Conservation (phyloP, 2,797 vertebrate genomes). For the Gobio occitaniae region DNA sequence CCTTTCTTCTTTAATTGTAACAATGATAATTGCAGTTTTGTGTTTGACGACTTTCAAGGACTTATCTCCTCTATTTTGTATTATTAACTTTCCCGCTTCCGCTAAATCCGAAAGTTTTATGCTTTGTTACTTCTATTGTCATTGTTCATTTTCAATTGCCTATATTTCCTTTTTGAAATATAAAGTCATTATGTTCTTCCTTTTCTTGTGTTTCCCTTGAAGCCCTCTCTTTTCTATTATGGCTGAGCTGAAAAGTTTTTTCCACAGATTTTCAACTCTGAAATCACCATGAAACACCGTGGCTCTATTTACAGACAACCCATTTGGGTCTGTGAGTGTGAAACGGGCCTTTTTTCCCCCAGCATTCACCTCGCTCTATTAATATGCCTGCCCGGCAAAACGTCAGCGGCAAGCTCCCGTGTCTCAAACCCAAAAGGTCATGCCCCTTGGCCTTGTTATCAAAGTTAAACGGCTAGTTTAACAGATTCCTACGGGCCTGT, state of each 20-base stretch:
- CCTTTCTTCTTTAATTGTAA: slow-evolving; percentile 81
- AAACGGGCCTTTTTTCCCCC: slow-evolving; percentile 41
- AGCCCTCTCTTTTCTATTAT: slow-evolving; percentile 55
- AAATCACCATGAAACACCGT: slow-evolving; percentile 53
- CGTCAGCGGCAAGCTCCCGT: slow-evolving; percentile 22
- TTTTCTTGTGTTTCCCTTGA: slow-evolving; percentile 45
- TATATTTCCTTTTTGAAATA: slow-evolving; percentile 76
- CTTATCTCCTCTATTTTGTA: slow-evolving; percentile 80
- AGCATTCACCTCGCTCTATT: slow-evolving; percentile 22
- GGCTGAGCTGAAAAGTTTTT: slow-evolving; percentile 54
- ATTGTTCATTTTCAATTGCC: slow-evolving; percentile 80
- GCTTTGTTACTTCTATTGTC: slow-evolving; percentile 74
- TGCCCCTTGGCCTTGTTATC: slow-evolving; percentile 68
- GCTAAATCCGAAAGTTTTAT: slow-evolving; percentile 85
- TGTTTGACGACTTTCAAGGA: slow-evolving; percentile 83
- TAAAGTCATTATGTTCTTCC: slow-evolving; percentile 69
- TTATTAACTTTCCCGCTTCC: slow-evolving; percentile 81
- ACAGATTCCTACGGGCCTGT: slow-evolving; percentile 56
- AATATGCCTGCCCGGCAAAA: slow-evolving; percentile 38
- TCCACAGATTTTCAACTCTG: slow-evolving; percentile 48
- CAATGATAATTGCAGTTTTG: slow-evolving; percentile 83
- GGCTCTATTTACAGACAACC: slow-evolving; percentile 45
- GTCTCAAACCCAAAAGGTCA: slow-evolving; percentile 33
- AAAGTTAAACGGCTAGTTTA: slow-evolving; percentile 65
- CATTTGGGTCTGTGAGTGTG: slow-evolving; percentile 21